Base-by-base conservation (phyloP, 2,113 vertebrate genomes). In the Vireo altiloquus region DNA sequence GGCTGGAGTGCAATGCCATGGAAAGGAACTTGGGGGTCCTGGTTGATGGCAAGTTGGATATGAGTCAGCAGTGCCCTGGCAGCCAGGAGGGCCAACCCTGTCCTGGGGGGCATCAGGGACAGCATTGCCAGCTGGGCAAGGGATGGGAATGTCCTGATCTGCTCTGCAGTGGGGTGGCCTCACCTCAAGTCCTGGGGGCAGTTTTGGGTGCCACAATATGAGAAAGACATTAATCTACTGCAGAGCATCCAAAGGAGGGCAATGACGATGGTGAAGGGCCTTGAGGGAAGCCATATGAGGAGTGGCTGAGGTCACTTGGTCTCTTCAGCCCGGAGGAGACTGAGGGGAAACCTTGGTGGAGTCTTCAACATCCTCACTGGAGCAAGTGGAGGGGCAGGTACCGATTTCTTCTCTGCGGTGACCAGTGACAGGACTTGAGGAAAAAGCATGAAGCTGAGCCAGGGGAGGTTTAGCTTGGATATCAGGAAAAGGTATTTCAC, bases 81-180 rank as follows among this genome's bases (percentile, higher is more conserved):
- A 78, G 72, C 64, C 64, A 78, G 72, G 39, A 78, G 54, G 33
- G 74, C 1, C 22, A 46, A 0, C 6, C 0, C 0, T 69, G 64
- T 60, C 64, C 46, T 44, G 63, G 39, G 24, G 30, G 33, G 0
- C 46, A 77, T 60, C 63, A 68, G 53, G 63, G 2, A 33, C 28
- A 69, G 53, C 72, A 60, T 10, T 0, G 0, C 37, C 63, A 68
- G 46, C 11, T 0, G 0, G 37, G 33, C 11, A 17, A 60, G 72
- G 46, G 63, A 69, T 33, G 44, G 15, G 22, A 77, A 69, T 77
- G 63, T 77, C 72, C 63, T 0, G 1, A 31, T 50, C 53, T 69
- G 63, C 46, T 78, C 46, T 69, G 72, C 22, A 0, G 47, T 39
- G 39, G 12, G 22, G 12, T 1, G 0, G 54, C 54, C 54, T 69